Conservation (phyloP, 2,797 vertebrate species). For the Mallotus villosus region DNA sequence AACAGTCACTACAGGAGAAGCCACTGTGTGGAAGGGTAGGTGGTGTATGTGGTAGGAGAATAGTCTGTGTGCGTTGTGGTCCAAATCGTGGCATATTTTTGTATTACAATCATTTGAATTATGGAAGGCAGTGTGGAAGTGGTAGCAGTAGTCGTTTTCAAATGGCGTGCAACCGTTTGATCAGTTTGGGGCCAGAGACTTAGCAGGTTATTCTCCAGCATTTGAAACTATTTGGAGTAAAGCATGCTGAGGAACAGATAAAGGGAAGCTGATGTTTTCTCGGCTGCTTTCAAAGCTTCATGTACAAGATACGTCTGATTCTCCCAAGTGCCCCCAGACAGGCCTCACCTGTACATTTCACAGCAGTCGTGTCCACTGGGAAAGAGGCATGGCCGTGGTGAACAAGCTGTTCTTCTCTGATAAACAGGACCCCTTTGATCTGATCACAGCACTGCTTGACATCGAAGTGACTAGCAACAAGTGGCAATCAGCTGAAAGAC, state of each 20-base stretch:
- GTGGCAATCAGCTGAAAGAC: neutral
- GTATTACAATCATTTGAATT: too few species aligned
- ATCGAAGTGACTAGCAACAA: conserved; percentile 14
- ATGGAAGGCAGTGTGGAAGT: neutral
- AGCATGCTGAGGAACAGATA: neutral
- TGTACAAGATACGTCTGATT: neutral
- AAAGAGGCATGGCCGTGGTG: neutral
- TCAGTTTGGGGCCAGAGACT: neutral
- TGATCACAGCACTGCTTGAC: neutral
- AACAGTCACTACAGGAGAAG: too few species aligned
- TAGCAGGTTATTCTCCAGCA: neutral
- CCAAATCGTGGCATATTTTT: too few species aligned
- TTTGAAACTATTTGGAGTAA: neutral
- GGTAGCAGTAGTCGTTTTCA: too few species aligned
- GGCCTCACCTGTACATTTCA: neutral
- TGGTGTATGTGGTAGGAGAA: too few species aligned
- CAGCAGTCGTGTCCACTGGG: neutral
- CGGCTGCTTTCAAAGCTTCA: too few species aligned
- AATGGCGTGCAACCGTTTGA: neutral
- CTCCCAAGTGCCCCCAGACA: neutral
- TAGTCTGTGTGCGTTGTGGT: neutral
- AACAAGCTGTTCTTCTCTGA: conserved; percentile 2
- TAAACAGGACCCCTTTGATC: conserved; percentile 14
- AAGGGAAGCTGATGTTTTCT: neutral
- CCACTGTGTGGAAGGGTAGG: too few species aligned